Conservation (phyloP, 2,888 invertebrate species). For the Netelia virgata region DNA sequence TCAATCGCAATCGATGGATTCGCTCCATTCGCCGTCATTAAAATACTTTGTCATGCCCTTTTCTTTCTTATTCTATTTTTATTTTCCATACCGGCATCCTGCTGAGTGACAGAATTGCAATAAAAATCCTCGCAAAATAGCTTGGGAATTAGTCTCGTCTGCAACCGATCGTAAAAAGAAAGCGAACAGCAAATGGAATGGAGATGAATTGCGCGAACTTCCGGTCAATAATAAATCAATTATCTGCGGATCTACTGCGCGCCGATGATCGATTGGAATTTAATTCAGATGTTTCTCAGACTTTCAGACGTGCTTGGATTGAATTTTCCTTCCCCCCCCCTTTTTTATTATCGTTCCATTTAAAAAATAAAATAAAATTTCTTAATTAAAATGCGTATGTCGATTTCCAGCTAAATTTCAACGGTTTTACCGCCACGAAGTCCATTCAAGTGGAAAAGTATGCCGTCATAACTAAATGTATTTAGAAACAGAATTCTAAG, state of each 20-base stretch:
- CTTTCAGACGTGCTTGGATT: not conserved
- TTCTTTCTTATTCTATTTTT: not conserved
- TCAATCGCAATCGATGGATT: not conserved
- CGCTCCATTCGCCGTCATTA: not conserved
- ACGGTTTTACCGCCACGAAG: not conserved
- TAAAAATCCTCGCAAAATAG: not conserved
- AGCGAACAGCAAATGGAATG: not conserved
- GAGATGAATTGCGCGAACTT: conserved; percentile 26
- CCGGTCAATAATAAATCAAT: conserved; percentile 21
- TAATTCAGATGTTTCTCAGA: not conserved
- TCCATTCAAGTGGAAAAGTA: not conserved
- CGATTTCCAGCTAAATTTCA: not conserved
- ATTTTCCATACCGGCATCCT: not conserved
- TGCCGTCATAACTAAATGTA: not conserved
- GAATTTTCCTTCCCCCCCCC: not conserved
- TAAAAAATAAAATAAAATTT: no score
- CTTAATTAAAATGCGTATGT: not conserved
- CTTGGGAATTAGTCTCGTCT: not conserved
- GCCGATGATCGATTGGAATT: conserved; percentile 19
- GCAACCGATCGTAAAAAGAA: not conserved
- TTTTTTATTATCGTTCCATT: not conserved
- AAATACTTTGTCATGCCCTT: not conserved
- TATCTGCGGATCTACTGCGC: conserved; percentile 1
- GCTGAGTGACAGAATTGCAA: not conserved
- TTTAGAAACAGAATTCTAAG: not conserved